Percentiles rank a stretch among this genome's conserved stretches.
Conservation (phyloP, 2,888 invertebrate species). For the Lasiommata megera region DNA sequence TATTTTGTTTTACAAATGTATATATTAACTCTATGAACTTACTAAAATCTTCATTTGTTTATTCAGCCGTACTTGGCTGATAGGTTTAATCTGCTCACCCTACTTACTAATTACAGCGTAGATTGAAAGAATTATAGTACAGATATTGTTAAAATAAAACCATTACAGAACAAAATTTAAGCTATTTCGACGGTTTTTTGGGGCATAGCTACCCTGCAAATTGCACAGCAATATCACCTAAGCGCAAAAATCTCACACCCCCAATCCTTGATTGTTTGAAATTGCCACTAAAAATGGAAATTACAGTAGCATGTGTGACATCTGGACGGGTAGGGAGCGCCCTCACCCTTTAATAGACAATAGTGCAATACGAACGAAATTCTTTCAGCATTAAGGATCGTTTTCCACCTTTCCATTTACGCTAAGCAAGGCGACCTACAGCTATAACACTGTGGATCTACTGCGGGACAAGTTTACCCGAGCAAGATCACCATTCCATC, state of each 20-base stretch:
- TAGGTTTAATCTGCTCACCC: too few species aligned
- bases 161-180: neutral
- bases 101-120: too few species aligned
- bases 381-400: constrained; percentile 11
- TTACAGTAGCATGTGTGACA: constrained; percentile 21
- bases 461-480: too few species aligned
- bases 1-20: too few species aligned
- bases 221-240: constrained; percentile 7
- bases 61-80: too few species aligned
- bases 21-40: too few species aligned
- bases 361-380: constrained; percentile 13
- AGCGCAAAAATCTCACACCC: constrained; percentile 10
- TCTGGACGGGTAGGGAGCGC: constrained; percentile 17
- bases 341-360: constrained; percentile 16
- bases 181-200: neutral
- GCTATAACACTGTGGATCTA: too few species aligned
- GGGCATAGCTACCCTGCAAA: constrained; percentile 7
- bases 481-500: too few species aligned
- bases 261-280: constrained; percentile 19
- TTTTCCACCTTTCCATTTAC: neutral
- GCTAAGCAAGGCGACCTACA: neutral
- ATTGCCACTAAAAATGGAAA: constrained; percentile 24
- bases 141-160: neutral
- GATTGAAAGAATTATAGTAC: too few species aligned
- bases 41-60: too few species aligned